Conservation (phyloP, 2,888 invertebrate species). For the Digitonthophagus gazella region DNA sequence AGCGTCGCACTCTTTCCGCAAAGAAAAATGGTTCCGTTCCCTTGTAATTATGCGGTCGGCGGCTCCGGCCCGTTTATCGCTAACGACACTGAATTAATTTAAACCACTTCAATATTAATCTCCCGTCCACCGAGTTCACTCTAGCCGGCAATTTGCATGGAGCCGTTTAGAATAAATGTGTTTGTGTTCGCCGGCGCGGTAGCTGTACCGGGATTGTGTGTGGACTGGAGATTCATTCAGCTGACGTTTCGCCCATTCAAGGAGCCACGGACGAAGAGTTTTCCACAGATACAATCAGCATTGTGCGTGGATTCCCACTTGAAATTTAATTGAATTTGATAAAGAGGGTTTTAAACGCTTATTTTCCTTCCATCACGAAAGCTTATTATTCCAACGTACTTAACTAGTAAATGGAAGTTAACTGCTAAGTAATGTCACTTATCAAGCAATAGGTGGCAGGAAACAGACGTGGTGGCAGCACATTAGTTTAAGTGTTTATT, state of each 20-base stretch:
- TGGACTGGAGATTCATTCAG: neutral
- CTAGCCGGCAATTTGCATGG: neutral
- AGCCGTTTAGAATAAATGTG: conserved; percentile 11
- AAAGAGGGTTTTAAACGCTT: neutral
- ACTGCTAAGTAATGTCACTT: neutral
- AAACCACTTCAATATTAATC: conserved; percentile 11
- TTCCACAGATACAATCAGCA: neutral
- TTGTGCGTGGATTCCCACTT: neutral
- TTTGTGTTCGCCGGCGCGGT: conserved; percentile 6
- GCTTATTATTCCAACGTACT: neutral
- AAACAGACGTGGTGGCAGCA: too few species aligned
- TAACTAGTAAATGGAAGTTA: neutral
- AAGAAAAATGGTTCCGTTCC: conserved; percentile 13
- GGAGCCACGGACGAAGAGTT: neutral
- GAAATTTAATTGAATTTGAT: neutral
- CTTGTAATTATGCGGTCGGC: conserved; percentile 15
- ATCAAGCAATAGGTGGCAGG: neutral
- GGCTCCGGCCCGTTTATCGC: conserved; percentile 14
- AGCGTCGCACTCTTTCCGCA: conserved; percentile 9
- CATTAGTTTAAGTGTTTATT: too few species aligned
- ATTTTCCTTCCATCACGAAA: neutral
- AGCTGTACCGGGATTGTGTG: neutral
- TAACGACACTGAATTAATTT: conserved; percentile 17
- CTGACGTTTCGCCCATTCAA: neutral
- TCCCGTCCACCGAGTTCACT: conserved; percentile 4